These are phyloP conservation scores for Dipodomys merriami DNA, from an alignment of 2,113 vertebrate species.

Conservation along the genomic window DNA sequence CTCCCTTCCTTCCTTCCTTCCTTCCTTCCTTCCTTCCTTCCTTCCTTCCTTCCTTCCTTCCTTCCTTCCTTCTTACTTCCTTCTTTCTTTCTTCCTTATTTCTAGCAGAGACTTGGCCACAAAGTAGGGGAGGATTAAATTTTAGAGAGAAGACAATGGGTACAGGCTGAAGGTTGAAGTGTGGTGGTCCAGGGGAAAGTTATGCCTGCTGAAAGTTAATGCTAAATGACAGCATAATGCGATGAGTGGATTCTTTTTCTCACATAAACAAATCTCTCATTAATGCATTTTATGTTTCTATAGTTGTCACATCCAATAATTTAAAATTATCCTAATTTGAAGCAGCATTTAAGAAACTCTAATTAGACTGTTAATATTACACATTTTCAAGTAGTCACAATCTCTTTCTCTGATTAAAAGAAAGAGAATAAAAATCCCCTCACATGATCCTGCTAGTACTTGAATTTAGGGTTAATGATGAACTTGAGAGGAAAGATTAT, in stretches of 20 bases:
- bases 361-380: slow-evolving; percentile 76
- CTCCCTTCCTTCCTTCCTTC: no score
- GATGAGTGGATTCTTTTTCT: background rate
- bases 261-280: slow-evolving; percentile 48
- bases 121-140: slow-evolving; percentile 46
- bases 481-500: background rate
- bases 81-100: no score
- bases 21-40: no score
- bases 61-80: no score
- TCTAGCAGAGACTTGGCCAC: background rate
- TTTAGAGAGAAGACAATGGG: background rate
- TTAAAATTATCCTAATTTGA: slow-evolving; percentile 74
- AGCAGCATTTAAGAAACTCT: slow-evolving; percentile 68
- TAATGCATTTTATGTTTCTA: slow-evolving; percentile 64
- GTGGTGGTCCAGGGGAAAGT: slow-evolving; percentile 19
- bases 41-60: no score
- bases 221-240: slow-evolving; percentile 41
- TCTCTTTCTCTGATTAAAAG: slow-evolving; percentile 71
- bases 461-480: background rate
- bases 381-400: slow-evolving; percentile 73
- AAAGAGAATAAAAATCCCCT: background rate
- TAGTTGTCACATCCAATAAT: slow-evolving; percentile 71
- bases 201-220: slow-evolving; percentile 51
- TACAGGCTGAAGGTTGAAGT: background rate
- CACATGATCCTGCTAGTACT: background rate